A percentile compares a stretch with the other conserved stretches of the same genome.
Evolutionary conservation across 2,888 invertebrate species (phyloP).

Genomic region (Yponomeuta plumbellus): DNA sequence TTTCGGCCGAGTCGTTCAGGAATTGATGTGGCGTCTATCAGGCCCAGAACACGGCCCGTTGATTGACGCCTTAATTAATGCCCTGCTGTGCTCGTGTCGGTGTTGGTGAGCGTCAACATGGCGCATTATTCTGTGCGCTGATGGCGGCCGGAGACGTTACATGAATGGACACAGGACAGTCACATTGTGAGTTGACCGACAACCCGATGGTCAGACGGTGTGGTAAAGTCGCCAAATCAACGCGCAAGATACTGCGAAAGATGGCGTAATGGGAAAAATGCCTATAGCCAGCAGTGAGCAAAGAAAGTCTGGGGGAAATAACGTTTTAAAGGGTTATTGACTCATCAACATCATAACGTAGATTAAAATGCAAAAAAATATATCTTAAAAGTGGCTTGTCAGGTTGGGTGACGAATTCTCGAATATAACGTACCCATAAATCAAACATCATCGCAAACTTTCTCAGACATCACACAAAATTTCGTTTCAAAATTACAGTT

Average conservation of each 20-base stretch:
- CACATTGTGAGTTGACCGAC: not conserved
- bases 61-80: slow-evolving; percentile 3
- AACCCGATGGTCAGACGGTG: not conserved
- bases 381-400: too few species aligned
- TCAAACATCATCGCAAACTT: too few species aligned
- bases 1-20: not conserved
- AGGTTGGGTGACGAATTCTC: too few species aligned
- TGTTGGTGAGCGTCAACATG: not conserved
- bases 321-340: too few species aligned
- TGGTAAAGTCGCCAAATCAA: not conserved
- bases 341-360: too few species aligned
- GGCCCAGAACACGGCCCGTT: not conserved
- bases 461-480: too few species aligned
- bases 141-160: not conserved
- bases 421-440: too few species aligned
- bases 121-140: not conserved
- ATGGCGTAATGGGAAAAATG: not conserved
- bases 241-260: not conserved
- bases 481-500: too few species aligned
- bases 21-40: slow-evolving; percentile 3
- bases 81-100: not conserved
- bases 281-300: not conserved
- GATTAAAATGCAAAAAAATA: too few species aligned
- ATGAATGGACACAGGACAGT: not conserved
- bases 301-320: too few species aligned